Evolutionary conservation across 1,140 invertebrate genomes (phyloP).

Genomic region (Leptoteleia sp.): DNA sequence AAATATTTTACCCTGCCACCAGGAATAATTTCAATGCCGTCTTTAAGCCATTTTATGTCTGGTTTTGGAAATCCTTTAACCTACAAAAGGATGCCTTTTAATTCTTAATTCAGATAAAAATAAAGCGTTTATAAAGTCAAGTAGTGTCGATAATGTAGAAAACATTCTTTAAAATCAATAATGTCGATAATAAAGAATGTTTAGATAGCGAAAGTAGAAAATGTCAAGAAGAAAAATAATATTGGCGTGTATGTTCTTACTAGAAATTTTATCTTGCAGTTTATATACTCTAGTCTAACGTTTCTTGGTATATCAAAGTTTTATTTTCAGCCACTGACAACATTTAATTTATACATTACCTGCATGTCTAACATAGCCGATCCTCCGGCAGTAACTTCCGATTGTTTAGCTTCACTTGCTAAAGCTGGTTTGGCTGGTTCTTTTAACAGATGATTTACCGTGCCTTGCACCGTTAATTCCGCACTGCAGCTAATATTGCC

Average conservation of each 20-base stretch:
- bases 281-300: no score
- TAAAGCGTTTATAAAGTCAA: neutral
- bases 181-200: no score
- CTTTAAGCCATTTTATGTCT: conserved; percentile 92
- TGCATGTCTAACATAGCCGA: conserved; percentile 97
- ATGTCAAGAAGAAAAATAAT: no score
- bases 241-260: no score
- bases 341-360: conserved; percentile 70
- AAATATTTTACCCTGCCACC: conserved; percentile 91
- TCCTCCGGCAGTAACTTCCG: conserved; percentile 89
- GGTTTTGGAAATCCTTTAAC: conserved; percentile 97
- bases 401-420: conserved; percentile 87
- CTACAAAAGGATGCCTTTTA: no score
- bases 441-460: conserved; percentile 89
- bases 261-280: no score
- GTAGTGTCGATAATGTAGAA: no score
- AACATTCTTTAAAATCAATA: no score
- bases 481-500: conserved; percentile 97
- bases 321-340: no score
- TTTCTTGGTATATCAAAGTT: no score
- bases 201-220: no score
- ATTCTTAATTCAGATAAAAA: no score
- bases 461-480: conserved; percentile 94
- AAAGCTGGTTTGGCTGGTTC: conserved; percentile 91
- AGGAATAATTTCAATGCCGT: conserved; percentile 90